Evolutionary conservation across 2,888 invertebrate genomes (phyloP).

Genomic region (Tipula vernalis): DNA sequence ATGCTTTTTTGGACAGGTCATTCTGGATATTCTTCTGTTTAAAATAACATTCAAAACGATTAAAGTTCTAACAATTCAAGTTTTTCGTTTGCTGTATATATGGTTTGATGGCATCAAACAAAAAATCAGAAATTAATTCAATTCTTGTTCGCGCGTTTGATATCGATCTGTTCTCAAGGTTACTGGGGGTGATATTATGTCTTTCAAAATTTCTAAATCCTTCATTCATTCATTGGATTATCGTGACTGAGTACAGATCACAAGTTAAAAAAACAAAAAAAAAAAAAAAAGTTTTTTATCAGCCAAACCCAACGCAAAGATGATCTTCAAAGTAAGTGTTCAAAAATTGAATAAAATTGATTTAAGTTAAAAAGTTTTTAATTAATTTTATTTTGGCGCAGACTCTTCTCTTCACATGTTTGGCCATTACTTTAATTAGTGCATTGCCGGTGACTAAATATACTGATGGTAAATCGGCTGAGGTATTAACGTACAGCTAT

Average conservation of each 20-base stretch:
- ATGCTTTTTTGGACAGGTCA: neutral
- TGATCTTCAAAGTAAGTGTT: neutral
- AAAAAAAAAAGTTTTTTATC: neutral
- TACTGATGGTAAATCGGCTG: neutral
- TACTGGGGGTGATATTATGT: neutral
- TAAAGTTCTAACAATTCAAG: neutral
- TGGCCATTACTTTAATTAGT: neutral
- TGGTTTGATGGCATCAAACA: neutral
- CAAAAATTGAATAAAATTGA: neutral
- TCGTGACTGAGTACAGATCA: neutral
- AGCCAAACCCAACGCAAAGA: neutral
- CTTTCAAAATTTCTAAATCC: neutral
- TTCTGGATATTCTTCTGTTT: neutral
- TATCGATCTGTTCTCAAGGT: neutral
- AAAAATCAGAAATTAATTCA: neutral
- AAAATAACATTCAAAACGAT: neutral
- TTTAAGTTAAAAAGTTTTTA: neutral
- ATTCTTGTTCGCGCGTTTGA: neutral
- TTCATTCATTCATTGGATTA: neutral
- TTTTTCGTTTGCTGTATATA: neutral
- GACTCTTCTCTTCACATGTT: neutral
- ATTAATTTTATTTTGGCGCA: neutral
- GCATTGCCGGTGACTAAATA: neutral
- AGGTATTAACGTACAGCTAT: neutral
- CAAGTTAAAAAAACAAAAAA: neutral